Evolutionary conservation across 2,888 invertebrate species (phyloP).

Genomic region (Aromia moschata): DNA sequence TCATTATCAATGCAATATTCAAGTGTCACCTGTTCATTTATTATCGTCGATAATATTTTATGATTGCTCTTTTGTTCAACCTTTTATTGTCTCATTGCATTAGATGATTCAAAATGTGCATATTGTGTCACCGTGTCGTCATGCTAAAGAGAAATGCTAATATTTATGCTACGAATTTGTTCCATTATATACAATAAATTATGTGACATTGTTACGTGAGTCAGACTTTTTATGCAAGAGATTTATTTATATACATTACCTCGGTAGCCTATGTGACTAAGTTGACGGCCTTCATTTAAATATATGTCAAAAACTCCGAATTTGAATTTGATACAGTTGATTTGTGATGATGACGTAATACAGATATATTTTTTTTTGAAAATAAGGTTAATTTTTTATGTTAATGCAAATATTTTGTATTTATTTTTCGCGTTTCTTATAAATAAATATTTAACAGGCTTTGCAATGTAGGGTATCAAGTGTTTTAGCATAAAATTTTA

Average conservation of each 20-base stretch:
- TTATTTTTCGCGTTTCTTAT: too few relatives aligned
- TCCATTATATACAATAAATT: neutral
- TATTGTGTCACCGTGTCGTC: constrained; percentile 7
- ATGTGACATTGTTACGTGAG: constrained; percentile 4
- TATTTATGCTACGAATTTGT: constrained; percentile 7
- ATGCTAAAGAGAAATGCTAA: constrained; percentile 10
- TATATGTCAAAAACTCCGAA: too few relatives aligned
- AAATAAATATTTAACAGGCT: too few relatives aligned
- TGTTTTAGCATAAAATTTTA: too few relatives aligned
- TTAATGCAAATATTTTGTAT: too few relatives aligned
- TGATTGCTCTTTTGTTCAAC: constrained; percentile 8
- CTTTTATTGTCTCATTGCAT: constrained; percentile 11
- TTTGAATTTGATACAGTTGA: too few relatives aligned
- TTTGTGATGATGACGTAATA: too few relatives aligned
- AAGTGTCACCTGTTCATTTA: too few relatives aligned
- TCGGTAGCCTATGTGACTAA: constrained; percentile 4
- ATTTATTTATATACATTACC: constrained; percentile 1
- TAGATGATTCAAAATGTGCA: constrained; percentile 14
- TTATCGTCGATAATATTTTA: constrained; percentile 5
- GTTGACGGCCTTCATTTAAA: neutral
- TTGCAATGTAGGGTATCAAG: too few relatives aligned
- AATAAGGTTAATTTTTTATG: too few relatives aligned
- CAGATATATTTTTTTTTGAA: too few relatives aligned
- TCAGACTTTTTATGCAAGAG: constrained; percentile 16
- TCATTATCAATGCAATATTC: constrained; percentile 14